A percentile compares a stretch with the other conserved stretches of the same genome.
Conservation (phyloP, 2,113 vertebrate species). For the Gallinago undulata region DNA sequence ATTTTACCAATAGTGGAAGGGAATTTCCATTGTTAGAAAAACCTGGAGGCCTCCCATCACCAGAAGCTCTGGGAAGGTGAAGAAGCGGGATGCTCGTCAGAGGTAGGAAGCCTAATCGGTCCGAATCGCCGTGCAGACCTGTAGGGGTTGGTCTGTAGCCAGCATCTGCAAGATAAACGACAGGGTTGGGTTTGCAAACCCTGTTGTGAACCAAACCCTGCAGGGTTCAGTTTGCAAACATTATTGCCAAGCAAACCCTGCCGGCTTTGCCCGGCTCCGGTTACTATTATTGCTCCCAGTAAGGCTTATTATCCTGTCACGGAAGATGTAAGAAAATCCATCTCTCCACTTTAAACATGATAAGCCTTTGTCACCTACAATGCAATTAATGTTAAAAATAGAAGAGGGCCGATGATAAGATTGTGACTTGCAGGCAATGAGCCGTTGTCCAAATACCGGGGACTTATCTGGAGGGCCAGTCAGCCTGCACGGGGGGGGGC, state of each 20-base stretch:
- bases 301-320: constrained; percentile 72
- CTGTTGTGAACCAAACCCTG: not conserved
- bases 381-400: constrained; percentile 80
- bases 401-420: constrained; percentile 64
- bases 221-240: not conserved
- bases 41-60: not conserved
- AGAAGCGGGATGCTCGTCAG: not conserved
- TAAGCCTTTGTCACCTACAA: constrained; percentile 77
- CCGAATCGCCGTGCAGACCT: not conserved
- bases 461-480: constrained; percentile 70
- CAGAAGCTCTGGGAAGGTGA: not conserved
- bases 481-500: constrained; percentile 63
- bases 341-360: constrained; percentile 71
- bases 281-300: constrained; percentile 58
- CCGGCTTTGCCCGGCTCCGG: constrained; percentile 1
- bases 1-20: not conserved
- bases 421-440: constrained; percentile 70
- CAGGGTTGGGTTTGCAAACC: constrained; percentile 3
- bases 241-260: not conserved
- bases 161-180: not conserved
- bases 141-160: not conserved
- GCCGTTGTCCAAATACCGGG: constrained; percentile 70
- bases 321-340: constrained; percentile 73
- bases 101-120: not conserved
- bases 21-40: not conserved